Evolutionary conservation across 2,797 vertebrate species (phyloP).

Genomic region (Cottoperca gobio): DNA sequence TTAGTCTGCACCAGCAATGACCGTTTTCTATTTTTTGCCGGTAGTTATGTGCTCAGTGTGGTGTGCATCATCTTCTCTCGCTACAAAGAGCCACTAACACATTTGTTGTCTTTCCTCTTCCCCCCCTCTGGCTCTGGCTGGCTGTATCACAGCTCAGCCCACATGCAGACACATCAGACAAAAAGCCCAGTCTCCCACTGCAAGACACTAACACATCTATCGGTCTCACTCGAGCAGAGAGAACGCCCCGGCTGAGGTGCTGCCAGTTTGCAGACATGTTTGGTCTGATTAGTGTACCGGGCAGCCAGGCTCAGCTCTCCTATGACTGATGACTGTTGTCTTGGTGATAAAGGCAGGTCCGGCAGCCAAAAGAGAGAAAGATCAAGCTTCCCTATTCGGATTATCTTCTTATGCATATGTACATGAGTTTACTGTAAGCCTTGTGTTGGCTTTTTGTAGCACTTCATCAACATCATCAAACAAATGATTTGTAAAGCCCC

Average conservation of each 20-base stretch:
- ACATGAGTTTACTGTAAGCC: conserved; percentile 22
- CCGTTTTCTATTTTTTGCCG: conserved; percentile 40
- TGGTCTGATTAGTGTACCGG: conserved; percentile 73
- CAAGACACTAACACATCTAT: conserved; percentile 59
- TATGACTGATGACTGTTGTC: conserved; percentile 62
- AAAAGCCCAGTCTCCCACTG: conserved; percentile 50
- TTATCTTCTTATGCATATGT: conserved; percentile 54
- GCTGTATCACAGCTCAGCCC: conserved; percentile 47
- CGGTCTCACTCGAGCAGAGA: conserved; percentile 52
- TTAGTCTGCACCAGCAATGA: conserved; percentile 41
- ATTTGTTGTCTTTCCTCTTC: conserved; percentile 31
- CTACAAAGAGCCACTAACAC: conserved; percentile 47
- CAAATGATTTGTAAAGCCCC: not conserved
- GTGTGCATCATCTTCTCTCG: conserved; percentile 35
- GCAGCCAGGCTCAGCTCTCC: conserved; percentile 44
- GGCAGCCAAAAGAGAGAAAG: conserved; percentile 54
- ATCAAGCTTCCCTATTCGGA: conserved; percentile 52
- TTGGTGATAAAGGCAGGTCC: conserved; percentile 40
- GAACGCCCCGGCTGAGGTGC: conserved; percentile 53
- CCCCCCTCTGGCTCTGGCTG: conserved; percentile 33
- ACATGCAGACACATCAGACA: conserved; percentile 51
- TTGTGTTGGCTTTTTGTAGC: conserved; percentile 17
- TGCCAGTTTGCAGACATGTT: conserved; percentile 64
- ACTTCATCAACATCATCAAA: conserved; percentile 18
- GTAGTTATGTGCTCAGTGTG: conserved; percentile 52